Evolutionary conservation across 2,888 invertebrate species (phyloP).

Genomic region (Muscina levida): DNA sequence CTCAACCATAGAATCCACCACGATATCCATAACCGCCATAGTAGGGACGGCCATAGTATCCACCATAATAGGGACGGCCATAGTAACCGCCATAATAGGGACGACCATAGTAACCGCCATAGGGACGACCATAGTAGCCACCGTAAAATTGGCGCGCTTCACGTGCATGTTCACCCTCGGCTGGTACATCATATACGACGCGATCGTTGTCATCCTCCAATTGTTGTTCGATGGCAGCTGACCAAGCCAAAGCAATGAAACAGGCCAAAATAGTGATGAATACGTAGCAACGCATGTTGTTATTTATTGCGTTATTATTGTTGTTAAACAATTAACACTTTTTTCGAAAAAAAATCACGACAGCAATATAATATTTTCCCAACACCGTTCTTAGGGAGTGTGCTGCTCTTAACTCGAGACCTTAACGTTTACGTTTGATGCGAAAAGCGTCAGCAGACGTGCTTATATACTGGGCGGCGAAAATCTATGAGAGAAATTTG

Average conservation of each 20-base stretch:
- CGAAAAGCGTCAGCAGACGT: background rate
- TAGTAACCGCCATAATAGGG: slow-evolving; percentile 18
- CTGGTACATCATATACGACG: slow-evolving; percentile 37
- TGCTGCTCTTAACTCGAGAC: slow-evolving; percentile 46
- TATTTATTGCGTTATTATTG: background rate
- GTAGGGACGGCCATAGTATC: background rate
- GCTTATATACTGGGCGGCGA: slow-evolving; percentile 45
- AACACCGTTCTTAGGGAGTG: slow-evolving; percentile 3
- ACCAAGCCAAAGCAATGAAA: slow-evolving; percentile 37
- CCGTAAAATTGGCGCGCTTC: slow-evolving; percentile 61
- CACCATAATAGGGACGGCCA: slow-evolving; percentile 29
- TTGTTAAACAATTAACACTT: slow-evolving; percentile 28
- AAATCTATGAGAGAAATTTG: slow-evolving; percentile 42
- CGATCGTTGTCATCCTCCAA: slow-evolving; percentile 15
- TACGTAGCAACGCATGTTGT: slow-evolving; percentile 47
- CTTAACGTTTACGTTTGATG: slow-evolving; percentile 47
- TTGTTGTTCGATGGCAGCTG: slow-evolving; percentile 37
- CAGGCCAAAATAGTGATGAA: slow-evolving; percentile 42
- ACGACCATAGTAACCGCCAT: slow-evolving; percentile 27
- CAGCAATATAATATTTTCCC: background rate
- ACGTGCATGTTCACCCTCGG: slow-evolving; percentile 41
- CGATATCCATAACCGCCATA: no score
- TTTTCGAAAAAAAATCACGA: background rate
- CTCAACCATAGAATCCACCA: slow-evolving; percentile 12
- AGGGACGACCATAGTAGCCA: slow-evolving; percentile 23